Evolutionary conservation across 2,113 vertebrate genomes (phyloP).

Genomic region (Dicentrarchus labrax): DNA sequence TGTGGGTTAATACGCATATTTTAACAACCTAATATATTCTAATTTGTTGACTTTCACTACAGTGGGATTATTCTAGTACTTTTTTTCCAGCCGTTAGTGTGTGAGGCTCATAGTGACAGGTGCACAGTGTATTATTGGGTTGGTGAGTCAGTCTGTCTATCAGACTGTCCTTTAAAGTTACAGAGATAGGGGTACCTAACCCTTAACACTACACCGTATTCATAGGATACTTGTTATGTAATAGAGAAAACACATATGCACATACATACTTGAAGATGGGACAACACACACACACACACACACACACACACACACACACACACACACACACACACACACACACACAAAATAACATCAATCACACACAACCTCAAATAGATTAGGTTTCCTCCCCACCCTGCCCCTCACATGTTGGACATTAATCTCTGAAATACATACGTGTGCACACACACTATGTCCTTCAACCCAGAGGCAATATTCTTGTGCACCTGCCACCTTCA

Average conservation of each 20-base stretch:
- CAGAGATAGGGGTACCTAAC: conserved; percentile 10
- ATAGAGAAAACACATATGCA: conserved; percentile 15
- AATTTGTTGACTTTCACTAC: neutral
- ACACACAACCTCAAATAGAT: neutral
- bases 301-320: neutral
- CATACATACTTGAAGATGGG: neutral
- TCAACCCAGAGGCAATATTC: neutral
- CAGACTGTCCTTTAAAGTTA: conserved; percentile 21
- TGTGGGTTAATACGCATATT: neutral
- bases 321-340: neutral
- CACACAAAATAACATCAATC: no score
- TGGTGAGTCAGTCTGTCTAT: conserved; percentile 38
- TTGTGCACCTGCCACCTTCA: neutral
- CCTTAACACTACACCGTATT: conserved; percentile 11
- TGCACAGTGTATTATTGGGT: conserved; percentile 46
- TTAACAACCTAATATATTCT: neutral
- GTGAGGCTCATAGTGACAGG: conserved; percentile 42
- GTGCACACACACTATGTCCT: neutral
- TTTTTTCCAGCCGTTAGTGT: neutral
- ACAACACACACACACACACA: neutral
- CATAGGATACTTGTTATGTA: conserved; percentile 35
- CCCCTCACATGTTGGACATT: neutral
- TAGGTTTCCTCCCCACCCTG: neutral
- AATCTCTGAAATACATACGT: neutral
- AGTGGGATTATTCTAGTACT: neutral